A percentile compares a stretch with the other conserved stretches of the same genome.
Evolutionary conservation across 2,888 invertebrate species (phyloP).

Genomic region (Coremacera marginata): DNA sequence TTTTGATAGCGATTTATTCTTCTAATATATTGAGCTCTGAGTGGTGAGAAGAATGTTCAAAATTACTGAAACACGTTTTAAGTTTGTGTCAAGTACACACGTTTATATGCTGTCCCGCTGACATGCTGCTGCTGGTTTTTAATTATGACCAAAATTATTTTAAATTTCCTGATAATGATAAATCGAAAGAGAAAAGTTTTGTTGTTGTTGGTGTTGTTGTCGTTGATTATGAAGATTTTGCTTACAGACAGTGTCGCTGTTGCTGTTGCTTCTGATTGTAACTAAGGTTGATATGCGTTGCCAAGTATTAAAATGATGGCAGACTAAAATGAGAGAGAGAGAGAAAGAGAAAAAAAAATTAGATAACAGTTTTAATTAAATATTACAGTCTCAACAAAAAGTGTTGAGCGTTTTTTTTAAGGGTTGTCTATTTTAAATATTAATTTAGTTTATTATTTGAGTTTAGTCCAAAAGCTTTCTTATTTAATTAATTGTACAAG

Average conservation of each 20-base stretch:
- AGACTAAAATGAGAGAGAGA: neutral
- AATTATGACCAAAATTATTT: neutral
- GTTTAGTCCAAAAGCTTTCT: too few relatives aligned
- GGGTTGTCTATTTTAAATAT: too few relatives aligned
- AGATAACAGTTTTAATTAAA: neutral
- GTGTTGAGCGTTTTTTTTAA: too few relatives aligned
- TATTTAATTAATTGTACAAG: too few relatives aligned
- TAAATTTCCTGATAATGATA: neutral
- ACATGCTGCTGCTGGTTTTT: conserved; percentile 46
- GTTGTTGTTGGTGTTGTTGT: neutral
- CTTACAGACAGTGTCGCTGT: neutral
- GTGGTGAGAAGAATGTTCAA: neutral
- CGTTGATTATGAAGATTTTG: neutral
- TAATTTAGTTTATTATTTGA: too few relatives aligned
- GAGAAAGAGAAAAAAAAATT: neutral
- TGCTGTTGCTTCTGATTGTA: neutral
- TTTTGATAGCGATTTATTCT: neutral
- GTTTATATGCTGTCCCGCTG: conserved; percentile 53
- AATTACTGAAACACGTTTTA: conserved; percentile 9
- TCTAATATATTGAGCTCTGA: neutral
- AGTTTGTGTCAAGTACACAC: conserved; percentile 64
- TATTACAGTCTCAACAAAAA: too few relatives aligned
- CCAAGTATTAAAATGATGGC: neutral
- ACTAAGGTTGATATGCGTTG: neutral
- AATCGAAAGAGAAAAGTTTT: neutral